Evolutionary conservation across 2,113 vertebrate species (phyloP).

Genomic region (Ia io): DNA sequence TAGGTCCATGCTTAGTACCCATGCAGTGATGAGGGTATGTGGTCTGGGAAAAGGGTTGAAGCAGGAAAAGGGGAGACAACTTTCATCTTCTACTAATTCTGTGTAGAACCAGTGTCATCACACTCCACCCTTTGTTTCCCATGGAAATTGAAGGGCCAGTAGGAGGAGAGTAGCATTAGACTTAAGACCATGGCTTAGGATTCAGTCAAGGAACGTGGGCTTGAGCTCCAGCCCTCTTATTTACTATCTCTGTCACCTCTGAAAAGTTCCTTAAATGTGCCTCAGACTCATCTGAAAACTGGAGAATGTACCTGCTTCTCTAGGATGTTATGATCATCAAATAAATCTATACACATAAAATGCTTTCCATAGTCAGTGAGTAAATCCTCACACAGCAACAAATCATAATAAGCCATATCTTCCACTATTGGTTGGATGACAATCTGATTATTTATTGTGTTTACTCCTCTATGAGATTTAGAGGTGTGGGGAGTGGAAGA

Average conservation of each 20-base stretch:
- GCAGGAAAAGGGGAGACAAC: neutral
- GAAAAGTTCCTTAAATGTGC: neutral
- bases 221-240: neutral
- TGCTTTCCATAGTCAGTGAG: neutral
- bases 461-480: neutral
- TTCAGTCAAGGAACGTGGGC: neutral
- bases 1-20: neutral
- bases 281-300: neutral
- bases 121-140: neutral
- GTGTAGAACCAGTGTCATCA: neutral
- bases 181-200: neutral
- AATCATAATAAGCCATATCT: neutral
- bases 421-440: neutral
- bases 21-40: neutral
- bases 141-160: neutral
- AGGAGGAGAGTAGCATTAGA: neutral
- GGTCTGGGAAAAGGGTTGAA: neutral
- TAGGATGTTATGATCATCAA: neutral
- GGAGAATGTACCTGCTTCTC: neutral
- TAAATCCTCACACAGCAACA: neutral
- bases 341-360: neutral
- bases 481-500: no score
- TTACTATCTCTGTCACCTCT: neutral
- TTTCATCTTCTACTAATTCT: neutral
- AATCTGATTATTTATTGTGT: neutral